phyloP scores from a whole-genome alignment of 92 coral and sea anemone species.

The Micromussa lordhowensis region DNA sequence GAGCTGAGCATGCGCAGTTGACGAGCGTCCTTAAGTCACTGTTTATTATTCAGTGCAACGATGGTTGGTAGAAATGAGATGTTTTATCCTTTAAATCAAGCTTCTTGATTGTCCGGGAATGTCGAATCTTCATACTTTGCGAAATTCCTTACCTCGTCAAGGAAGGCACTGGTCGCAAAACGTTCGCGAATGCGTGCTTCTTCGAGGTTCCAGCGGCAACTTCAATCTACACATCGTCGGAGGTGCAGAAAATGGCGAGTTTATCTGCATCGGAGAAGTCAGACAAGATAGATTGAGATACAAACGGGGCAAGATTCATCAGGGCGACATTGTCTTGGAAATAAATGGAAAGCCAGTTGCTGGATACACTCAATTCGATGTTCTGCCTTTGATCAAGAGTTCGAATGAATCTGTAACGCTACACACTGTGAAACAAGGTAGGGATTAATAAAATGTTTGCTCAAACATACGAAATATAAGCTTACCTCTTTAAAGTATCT shows the following conservation, averaged over 20 bases:
- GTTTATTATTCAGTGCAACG: slow-evolving; percentile 36
- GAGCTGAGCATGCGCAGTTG: slow-evolving; percentile 38
- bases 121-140: slow-evolving; percentile 69
- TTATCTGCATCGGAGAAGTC: slow-evolving; percentile 87
- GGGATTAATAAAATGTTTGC: slow-evolving; percentile 11
- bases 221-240: slow-evolving; percentile 94
- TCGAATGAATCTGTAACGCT: slow-evolving; percentile 81
- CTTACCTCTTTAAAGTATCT: not conserved
- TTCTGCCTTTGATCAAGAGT: slow-evolving; percentile 84
- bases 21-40: slow-evolving; percentile 42
- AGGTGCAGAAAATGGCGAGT: slow-evolving; percentile 98
- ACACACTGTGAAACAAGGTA: slow-evolving; percentile 96
- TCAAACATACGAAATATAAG: slow-evolving; percentile 12
- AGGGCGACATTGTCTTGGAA: slow-evolving; percentile 87
- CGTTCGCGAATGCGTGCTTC: slow-evolving; percentile 80
- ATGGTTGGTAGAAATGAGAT: slow-evolving; percentile 7
- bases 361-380: slow-evolving; percentile 92
- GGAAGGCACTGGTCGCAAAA: slow-evolving; percentile 95
- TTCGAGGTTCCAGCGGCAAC: slow-evolving; percentile 73
- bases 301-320: slow-evolving; percentile 88
- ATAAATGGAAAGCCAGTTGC: slow-evolving; percentile 88
- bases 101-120: slow-evolving; percentile 49
- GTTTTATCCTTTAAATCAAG: not conserved
- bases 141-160: slow-evolving; percentile 87
- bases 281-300: slow-evolving; percentile 87